phyloP scores from a whole-genome alignment of 2,113 vertebrate species.

The Phylloscopus whistleri region DNA sequence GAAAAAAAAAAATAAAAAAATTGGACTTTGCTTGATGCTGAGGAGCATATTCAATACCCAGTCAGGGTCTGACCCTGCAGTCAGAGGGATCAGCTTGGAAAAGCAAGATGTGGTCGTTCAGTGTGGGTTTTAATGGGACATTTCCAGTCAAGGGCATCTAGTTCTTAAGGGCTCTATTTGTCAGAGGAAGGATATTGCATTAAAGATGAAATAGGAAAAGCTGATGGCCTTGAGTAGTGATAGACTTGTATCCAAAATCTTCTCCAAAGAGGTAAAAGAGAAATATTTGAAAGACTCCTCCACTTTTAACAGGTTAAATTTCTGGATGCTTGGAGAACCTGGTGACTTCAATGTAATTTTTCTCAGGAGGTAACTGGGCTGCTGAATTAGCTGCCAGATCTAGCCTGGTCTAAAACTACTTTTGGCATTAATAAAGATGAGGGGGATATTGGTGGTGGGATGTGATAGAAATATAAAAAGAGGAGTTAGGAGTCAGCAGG shows the following conservation, averaged over 20 bases:
- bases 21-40: background rate
- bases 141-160: background rate
- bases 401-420: background rate
- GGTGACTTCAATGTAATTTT: background rate
- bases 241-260: background rate
- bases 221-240: background rate
- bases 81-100: background rate
- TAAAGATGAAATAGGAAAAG: background rate
- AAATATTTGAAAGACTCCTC: background rate
- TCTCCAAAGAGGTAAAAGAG: background rate
- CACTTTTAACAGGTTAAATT: background rate
- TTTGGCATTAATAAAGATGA: background rate
- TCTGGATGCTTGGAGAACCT: background rate
- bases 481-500: background rate
- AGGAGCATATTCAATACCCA: background rate
- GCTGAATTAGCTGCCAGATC: background rate
- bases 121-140: background rate
- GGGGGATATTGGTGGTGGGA: background rate
- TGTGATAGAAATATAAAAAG: background rate
- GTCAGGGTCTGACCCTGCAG: background rate
- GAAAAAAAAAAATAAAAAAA: background rate
- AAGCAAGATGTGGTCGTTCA: background rate
- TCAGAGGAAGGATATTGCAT: background rate
- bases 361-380: background rate
- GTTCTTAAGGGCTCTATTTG: background rate